Evolutionary conservation across 2,888 invertebrate species (phyloP), one percentile per base, ranked within the genome.

Genomic region (Ormyrus nitidulus): DNA sequence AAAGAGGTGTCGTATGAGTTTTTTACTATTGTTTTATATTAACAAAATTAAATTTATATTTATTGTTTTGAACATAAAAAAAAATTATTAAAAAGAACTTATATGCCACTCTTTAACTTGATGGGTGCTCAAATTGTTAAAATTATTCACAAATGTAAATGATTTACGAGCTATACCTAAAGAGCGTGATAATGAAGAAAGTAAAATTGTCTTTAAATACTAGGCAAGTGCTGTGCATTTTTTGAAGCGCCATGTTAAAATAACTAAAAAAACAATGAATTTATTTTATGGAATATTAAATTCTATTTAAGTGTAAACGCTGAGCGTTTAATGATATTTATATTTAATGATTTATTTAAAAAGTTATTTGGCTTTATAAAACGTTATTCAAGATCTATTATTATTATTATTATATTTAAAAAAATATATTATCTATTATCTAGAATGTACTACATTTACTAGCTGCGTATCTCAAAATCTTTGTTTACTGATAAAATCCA

Each of bases 221-320:
- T 71, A 48, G 44, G 72, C 10, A 72, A 78, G 49, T 72, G 72
- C 61, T 66, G 66, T 61, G 68, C 54, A 68, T 73, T 59, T 65
- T 51, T 8, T 54, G 34, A 34, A 34, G 34, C 34, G 34, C 34
- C 34, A 34, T 4, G 34, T 34, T 34, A 34, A 34, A 34, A 34
- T 34, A 34, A 34, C 0, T 34, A 34, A 34, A 34, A 34, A 3
- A 34, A 34, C 34, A 34, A 34, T 34, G 34, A 34, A 34, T 69
- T 48, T 34, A 56, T 69, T 46, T 9, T 77, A 9, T 19, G 46
- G 51, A 48, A 54, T 56, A 51, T 54, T 54, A 6, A 61, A 61
- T 34, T 34, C 6, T 48, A 46, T 59, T 65, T 66, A 9, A 54
- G 34, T 13, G 3, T 56, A 74, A 70, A 59, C 65, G 59, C 62